Conservation (phyloP, 2,888 invertebrate genomes). For the Heteropelma amictum region DNA sequence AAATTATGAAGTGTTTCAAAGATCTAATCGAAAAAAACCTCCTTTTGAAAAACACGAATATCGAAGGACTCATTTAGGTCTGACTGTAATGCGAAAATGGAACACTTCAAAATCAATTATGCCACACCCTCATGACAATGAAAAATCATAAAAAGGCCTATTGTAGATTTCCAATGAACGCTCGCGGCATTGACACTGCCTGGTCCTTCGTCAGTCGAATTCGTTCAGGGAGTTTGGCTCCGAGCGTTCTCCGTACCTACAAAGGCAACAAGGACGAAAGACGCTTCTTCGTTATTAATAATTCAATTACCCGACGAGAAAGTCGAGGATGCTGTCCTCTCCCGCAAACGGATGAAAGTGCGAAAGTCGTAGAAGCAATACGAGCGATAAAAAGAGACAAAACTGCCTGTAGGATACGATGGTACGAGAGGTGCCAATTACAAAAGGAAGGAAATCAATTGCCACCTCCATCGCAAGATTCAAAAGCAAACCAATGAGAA, state of each 20-base stretch:
- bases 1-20: no score
- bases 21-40: no score
- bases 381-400: background rate
- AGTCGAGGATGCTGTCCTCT: slow-evolving; percentile 34
- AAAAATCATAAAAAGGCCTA: background rate
- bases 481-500: slow-evolving; percentile 13
- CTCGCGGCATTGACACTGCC: background rate
- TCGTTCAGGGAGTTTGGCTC: background rate
- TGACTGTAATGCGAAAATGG: no score
- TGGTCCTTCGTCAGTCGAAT: slow-evolving; percentile 31
- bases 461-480: slow-evolving; percentile 45
- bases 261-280: slow-evolving; percentile 41
- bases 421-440: slow-evolving; percentile 57
- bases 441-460: slow-evolving; percentile 62
- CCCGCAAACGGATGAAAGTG: background rate
- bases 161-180: background rate
- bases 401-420: slow-evolving; percentile 22
- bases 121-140: background rate
- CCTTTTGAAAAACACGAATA: no score
- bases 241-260: slow-evolving; percentile 11
- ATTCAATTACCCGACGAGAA: slow-evolving; percentile 48
- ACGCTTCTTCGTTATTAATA: slow-evolving; percentile 40
- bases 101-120: slow-evolving; percentile 28
- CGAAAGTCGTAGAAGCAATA: background rate
- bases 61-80: no score